A percentile compares a stretch with the other conserved stretches of the same genome.
Evolutionary conservation across 2,797 vertebrate species (phyloP).

Genomic region (Acanthurus lineatus): DNA sequence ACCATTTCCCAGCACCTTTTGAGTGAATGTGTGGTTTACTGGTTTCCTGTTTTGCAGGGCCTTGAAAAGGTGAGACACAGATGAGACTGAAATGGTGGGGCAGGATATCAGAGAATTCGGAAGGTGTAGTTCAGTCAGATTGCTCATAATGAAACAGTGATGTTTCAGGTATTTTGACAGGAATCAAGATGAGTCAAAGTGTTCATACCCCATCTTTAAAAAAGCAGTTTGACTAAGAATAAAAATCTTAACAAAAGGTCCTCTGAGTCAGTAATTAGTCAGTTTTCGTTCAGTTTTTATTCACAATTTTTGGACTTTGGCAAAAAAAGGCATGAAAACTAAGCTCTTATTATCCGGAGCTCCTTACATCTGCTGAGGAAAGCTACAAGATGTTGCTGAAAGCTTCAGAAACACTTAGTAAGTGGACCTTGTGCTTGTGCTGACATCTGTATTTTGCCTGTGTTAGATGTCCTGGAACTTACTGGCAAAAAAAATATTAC

Average conservation of each 20-base stretch:
- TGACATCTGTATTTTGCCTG: background rate
- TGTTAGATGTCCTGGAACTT: background rate
- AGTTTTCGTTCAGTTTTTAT: background rate
- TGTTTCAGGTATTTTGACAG: background rate
- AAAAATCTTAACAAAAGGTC: background rate
- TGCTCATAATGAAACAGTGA: background rate
- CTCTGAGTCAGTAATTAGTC: background rate
- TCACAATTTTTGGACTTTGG: background rate
- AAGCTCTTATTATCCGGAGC: background rate
- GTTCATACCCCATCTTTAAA: background rate
- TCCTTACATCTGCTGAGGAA: background rate
- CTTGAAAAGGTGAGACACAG: background rate
- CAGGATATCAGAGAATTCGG: background rate
- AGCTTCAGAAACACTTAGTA: background rate
- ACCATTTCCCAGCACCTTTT: constrained; percentile 6
- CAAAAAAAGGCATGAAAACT: background rate
- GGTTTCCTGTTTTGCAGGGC: background rate
- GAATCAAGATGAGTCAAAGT: no score
- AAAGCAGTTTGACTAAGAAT: background rate
- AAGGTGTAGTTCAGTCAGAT: background rate
- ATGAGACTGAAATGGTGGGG: background rate
- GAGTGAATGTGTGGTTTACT: background rate
- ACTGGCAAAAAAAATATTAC: background rate
- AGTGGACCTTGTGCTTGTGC: background rate
- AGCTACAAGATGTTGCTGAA: background rate